phyloP scores from a whole-genome alignment of 1,140 invertebrate genomes.

The Telenomus remus region DNA sequence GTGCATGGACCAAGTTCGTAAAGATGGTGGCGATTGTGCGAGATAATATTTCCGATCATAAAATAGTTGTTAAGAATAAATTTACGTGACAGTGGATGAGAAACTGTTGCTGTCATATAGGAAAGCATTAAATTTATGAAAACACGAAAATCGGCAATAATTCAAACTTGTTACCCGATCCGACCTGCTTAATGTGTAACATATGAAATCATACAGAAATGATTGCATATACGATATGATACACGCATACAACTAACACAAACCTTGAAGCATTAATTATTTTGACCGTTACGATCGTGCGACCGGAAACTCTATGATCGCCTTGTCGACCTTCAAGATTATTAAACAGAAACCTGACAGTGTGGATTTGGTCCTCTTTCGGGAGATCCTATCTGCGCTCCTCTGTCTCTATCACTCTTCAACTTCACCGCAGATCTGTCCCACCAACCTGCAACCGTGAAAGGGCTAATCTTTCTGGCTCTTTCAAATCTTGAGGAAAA shows the following conservation, averaged over 20 bases:
- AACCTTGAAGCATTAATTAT: slow-evolving; percentile 62
- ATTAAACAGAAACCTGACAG: slow-evolving; percentile 58
- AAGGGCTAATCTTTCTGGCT: slow-evolving; percentile 28
- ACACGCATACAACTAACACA: slow-evolving; percentile 25
- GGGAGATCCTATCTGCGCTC: slow-evolving; percentile 53
- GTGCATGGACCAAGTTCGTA: slow-evolving; percentile 35
- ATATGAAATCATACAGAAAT: slow-evolving; percentile 62
- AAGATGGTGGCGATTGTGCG: slow-evolving; percentile 32
- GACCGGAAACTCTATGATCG: slow-evolving; percentile 63
- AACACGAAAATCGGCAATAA: slow-evolving; percentile 36
- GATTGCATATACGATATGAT: slow-evolving; percentile 44
- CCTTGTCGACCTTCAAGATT: slow-evolving; percentile 58
- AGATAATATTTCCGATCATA: slow-evolving; percentile 51
- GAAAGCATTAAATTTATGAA: slow-evolving; percentile 55
- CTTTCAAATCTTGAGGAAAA: neutral
- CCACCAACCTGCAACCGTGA: slow-evolving; percentile 15
- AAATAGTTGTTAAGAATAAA: slow-evolving; percentile 49
- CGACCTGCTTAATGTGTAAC: slow-evolving; percentile 52
- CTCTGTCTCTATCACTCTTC: slow-evolving; percentile 31
- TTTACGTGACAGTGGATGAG: slow-evolving; percentile 46
- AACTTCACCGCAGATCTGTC: neutral
- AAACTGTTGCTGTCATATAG: slow-evolving; percentile 49
- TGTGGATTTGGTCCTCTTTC: slow-evolving; percentile 60
- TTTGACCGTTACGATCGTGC: slow-evolving; percentile 66
- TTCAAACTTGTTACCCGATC: slow-evolving; percentile 56